phyloP scores from a whole-genome alignment of 2,888 invertebrate genomes.

The Cryptus viduatorius region DNA sequence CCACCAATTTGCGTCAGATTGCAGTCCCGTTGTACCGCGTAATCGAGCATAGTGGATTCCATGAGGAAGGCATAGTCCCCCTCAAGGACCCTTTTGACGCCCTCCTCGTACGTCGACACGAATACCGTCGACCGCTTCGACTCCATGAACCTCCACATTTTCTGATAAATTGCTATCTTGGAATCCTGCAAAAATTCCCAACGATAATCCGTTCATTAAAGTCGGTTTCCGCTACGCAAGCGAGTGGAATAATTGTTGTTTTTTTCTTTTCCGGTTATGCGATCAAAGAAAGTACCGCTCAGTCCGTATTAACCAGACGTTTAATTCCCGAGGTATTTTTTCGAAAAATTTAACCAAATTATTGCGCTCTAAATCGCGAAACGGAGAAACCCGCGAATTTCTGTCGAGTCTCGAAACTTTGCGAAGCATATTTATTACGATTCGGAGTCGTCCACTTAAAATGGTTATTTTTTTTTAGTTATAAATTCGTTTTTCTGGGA shows the following conservation, averaged over 20 bases:
- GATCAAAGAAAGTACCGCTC: background rate
- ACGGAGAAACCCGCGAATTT: background rate
- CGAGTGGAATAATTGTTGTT: background rate
- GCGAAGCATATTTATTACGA: conserved; percentile 43
- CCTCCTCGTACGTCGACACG: conserved; percentile 96
- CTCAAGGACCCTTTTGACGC: conserved; percentile 93
- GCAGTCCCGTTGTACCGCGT: conserved; percentile 97
- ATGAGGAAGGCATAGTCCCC: conserved; percentile 99
- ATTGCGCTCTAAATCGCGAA: background rate
- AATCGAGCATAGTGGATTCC: conserved; percentile 99
- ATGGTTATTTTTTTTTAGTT: conserved; percentile 22
- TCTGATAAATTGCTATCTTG: conserved; percentile 95
- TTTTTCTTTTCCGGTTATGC: background rate
- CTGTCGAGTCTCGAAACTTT: conserved; percentile 35
- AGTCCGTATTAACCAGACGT: background rate
- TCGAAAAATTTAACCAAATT: background rate
- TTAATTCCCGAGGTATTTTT: background rate
- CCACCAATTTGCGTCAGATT: conserved; percentile 99
- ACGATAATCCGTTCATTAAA: background rate
- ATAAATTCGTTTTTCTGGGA: conserved; percentile 5
- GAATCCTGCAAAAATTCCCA: conserved; percentile 88
- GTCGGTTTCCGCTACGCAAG: background rate
- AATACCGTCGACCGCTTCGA: conserved; percentile 92
- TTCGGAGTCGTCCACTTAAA: background rate
- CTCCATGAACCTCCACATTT: conserved; percentile 99